phyloP scores from a whole-genome alignment of 2,113 vertebrate species.

The Formicarius rufipectus region DNA sequence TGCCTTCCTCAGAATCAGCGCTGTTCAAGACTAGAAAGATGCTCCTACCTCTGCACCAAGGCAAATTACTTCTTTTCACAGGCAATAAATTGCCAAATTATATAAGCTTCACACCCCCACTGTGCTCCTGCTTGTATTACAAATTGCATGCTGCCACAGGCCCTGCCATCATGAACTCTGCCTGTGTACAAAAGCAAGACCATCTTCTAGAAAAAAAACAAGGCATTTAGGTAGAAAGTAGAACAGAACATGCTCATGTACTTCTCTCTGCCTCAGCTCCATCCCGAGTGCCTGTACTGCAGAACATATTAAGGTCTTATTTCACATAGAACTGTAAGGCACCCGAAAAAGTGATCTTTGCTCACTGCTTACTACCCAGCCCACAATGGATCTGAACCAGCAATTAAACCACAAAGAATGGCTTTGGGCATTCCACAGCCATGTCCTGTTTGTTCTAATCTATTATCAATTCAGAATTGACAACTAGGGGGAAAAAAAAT shows the following conservation, averaged over 20 bases:
- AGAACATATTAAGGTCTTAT: not conserved
- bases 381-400: not conserved
- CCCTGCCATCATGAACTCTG: not conserved
- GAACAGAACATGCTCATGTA: not conserved
- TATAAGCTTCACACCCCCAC: not conserved
- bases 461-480: not conserved
- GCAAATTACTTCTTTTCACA: not conserved
- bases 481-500: not conserved
- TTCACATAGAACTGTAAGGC: not conserved
- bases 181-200: not conserved
- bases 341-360: not conserved
- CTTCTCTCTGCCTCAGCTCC: not conserved
- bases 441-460: not conserved
- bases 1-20: not conserved
- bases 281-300: rapidly evolving
- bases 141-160: not conserved
- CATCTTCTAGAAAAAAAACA: not conserved
- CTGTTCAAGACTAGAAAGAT: not conserved
- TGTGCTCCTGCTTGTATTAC: not conserved
- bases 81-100: not conserved
- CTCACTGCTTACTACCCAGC: not conserved
- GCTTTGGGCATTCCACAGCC: not conserved
- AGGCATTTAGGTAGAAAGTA: not conserved
- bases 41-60: not conserved
- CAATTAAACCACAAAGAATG: not conserved